Conservation (phyloP, 1,140 invertebrate genomes). For the Panulirus ornatus region DNA sequence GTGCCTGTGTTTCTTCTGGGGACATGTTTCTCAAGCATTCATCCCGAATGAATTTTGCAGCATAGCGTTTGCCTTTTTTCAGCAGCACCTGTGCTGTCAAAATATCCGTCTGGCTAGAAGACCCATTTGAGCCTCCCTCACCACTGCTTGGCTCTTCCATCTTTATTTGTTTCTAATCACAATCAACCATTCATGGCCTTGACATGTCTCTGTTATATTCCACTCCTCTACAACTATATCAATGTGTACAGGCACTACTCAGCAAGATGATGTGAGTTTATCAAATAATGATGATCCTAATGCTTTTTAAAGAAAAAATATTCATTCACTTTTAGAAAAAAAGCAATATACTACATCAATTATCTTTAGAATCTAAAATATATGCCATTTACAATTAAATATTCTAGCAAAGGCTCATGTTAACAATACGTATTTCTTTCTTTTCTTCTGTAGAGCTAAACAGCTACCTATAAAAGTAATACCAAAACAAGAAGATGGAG, state of each 20-base stretch:
- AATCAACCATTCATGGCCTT: constrained; percentile 15
- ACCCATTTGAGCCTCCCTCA: not conserved
- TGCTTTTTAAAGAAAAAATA: not conserved
- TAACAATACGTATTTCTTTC: too few relatives aligned
- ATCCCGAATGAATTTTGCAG: constrained; percentile 50
- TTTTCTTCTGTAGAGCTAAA: too few relatives aligned
- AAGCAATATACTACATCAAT: not conserved
- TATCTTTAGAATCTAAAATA: not conserved
- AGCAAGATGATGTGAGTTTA: too few relatives aligned
- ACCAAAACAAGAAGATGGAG: too few relatives aligned
- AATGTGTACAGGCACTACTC: not conserved
- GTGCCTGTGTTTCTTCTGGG: constrained; percentile 26
- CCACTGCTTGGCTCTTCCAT: constrained; percentile 15
- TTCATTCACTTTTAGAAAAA: not conserved
- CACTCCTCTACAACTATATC: not conserved
- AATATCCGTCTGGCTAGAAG: constrained; percentile 24
- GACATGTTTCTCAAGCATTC: constrained; percentile 55
- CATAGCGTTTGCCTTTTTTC: constrained; percentile 60
- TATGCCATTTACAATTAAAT: not conserved
- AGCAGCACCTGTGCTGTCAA: constrained; percentile 54
- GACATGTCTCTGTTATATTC: constrained; percentile 3
- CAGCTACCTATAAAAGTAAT: too few relatives aligned
- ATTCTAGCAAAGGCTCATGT: too few relatives aligned
- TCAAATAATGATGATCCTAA: not conserved
- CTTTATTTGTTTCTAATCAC: not conserved